A percentile compares a stretch with the other conserved stretches of the same genome.
phyloP scores from a whole-genome alignment of 2,797 vertebrate genomes.

The Alectoris magna region DNA sequence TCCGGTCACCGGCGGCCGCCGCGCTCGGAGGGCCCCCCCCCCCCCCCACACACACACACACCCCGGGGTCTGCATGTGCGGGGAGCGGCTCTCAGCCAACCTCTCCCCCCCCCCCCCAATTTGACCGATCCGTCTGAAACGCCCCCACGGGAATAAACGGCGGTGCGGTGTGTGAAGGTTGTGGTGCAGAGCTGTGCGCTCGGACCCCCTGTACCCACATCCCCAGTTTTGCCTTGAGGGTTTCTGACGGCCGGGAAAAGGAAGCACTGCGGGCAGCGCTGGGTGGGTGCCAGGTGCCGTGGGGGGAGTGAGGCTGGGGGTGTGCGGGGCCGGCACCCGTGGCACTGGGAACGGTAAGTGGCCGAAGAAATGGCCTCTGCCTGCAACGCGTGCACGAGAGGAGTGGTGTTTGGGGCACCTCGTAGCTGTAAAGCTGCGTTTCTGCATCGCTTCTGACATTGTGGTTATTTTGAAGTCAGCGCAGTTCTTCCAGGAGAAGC shows the following conservation, averaged over 20 bases:
- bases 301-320: background rate
- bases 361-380: slow-evolving; percentile 31
- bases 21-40: background rate
- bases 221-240: slow-evolving; percentile 37
- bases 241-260: slow-evolving; percentile 45
- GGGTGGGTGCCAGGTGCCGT: slow-evolving; percentile 36
- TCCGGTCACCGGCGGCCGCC: slow-evolving; percentile 82
- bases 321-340: background rate
- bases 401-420: slow-evolving; percentile 19
- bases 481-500: background rate
- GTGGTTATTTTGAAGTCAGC: slow-evolving; percentile 45
- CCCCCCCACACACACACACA: too few relatives aligned
- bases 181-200: background rate
- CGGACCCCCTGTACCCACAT: background rate
- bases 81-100: background rate
- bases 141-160: background rate
- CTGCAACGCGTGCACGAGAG: background rate
- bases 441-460: slow-evolving; percentile 29
- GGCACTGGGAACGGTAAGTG: background rate
- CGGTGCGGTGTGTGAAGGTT: background rate
- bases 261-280: slow-evolving; percentile 32
- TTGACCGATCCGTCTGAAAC: background rate
- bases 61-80: too few relatives aligned
- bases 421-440: background rate
- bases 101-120: too few relatives aligned